Base-by-base conservation (phyloP, 2,797 vertebrate species). In the Knipowitschia caucasica region DNA sequence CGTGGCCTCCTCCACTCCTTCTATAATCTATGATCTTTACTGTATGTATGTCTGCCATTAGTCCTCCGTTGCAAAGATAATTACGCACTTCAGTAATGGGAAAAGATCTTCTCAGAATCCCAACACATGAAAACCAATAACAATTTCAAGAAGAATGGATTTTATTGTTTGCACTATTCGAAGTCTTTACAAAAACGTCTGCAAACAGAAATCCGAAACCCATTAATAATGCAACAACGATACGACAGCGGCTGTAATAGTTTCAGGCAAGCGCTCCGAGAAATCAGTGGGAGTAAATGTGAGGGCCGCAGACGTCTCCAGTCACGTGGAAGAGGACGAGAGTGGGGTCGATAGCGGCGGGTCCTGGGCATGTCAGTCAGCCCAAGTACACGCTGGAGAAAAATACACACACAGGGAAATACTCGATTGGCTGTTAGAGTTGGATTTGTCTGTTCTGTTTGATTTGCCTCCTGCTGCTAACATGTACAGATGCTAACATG, bases 321-420 rank as follows among this genome's bases (percentile, higher is more conserved):
- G 14, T n/a, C 31, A 34, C 31, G 1, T 34, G 31, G 31, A 34
- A 34, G 14, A 34, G n/a, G n/a, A 11, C 12, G 31, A 34, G 12
- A 5, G 18, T 51, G 58, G 50, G 62, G 51, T 53, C 33, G 54
- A 59, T 81, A 64, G 64, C 59, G 52, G 3, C 50, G 49, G 49
- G 59, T 45, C 59, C 51, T 2, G 56, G 54, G 59, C 0, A 45
- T 15, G 26, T 30, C 26, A 29, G 26, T 30, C 26, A 29, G 43
- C 4, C 7, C 40, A 4, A 1, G 12, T 14, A 33, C 12, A 18
- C 15, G 34, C 34, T 34, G 31, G 11, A 34, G 3, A 34, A n/a
- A 34, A 4, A n/a, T 12, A 6, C 7, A 5, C 12, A 34, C 31
- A 2, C n/a, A 34, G 31, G 31, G 10, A 33, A 14, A 12, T n/a